Percentiles rank a stretch among this genome's conserved stretches.
phyloP scores from a whole-genome alignment of 2,797 vertebrate genomes.

The Lutjanus argentimaculatus region DNA sequence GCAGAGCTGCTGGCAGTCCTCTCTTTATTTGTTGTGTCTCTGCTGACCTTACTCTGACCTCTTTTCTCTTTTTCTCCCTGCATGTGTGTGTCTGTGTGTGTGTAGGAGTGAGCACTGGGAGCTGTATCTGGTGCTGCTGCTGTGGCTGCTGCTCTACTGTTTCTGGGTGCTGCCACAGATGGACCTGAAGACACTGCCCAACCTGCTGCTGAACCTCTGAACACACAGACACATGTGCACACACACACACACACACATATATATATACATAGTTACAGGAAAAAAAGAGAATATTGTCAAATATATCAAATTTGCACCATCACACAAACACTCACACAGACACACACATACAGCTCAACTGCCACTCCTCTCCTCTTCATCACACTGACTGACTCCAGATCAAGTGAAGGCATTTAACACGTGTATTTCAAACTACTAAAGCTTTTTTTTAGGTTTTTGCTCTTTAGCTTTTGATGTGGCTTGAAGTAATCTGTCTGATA shows the following conservation, averaged over 20 bases:
- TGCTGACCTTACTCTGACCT: not conserved
- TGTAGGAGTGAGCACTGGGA: slow-evolving; percentile 71
- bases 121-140: slow-evolving; percentile 89
- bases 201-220: slow-evolving; percentile 79
- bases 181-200: slow-evolving; percentile 84
- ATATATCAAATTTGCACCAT: slow-evolving; percentile 2
- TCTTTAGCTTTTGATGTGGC: slow-evolving; percentile 56
- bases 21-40: not conserved
- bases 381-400: slow-evolving; percentile 27
- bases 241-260: slow-evolving; percentile 18
- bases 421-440: slow-evolving; percentile 42
- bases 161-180: slow-evolving; percentile 93
- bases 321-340: slow-evolving; percentile 10
- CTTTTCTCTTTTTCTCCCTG: not conserved
- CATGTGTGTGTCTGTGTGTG: slow-evolving; percentile 41
- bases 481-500: slow-evolving; percentile 32
- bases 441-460: slow-evolving; percentile 39
- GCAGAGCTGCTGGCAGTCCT: not conserved
- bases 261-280: not conserved
- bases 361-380: slow-evolving; percentile 37
- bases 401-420: slow-evolving; percentile 55
- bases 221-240: slow-evolving; percentile 5
- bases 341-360: slow-evolving; percentile 47
- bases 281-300: not conserved
- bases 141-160: slow-evolving; percentile 95